Base-by-base conservation (phyloP, 2,888 invertebrate genomes). In the Ephialtes manifestator region DNA sequence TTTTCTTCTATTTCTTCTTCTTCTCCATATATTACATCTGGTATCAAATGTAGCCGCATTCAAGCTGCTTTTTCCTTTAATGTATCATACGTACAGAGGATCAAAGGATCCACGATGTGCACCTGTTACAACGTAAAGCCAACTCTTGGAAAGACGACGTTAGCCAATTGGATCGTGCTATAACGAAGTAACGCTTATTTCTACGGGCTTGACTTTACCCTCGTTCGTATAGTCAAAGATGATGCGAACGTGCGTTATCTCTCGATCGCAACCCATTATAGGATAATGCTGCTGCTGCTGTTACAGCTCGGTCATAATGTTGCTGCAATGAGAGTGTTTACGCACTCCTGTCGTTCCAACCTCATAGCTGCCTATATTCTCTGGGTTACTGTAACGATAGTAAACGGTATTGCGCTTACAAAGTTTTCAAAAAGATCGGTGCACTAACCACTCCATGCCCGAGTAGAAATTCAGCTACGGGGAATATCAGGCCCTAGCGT, bases 111-210 rank as follows among this genome's bases (percentile, higher is more conserved):
- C 11, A 4, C 5, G n/a, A 20, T 24, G 13, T n/a, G 5, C 31
- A 18, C 43, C 51, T 48, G 55, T 63, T 35, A 79, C 31, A 8
- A 63, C 18, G 18, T 58, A 67, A 82, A 71, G 58, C 67, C 43
- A 11, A 51, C 67, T 79, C 46, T 15, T 24, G 55, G 20, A 35
- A 35, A 18, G 24, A 63, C 58, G 28, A 75, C 55, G 71, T 75
- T 71, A 43, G 51, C 51, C 63, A 72, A 82, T 80, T 83, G 46
- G 75, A 77, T 63, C 60, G 72, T 46, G 76, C 80, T 58, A 77
- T 83, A 80, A 83, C 72, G 28, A 76, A 85, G 67, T 76, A 81
- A 74, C 35, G 72, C 53, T 70, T 28, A 76, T 82, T 82, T 63
- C 46, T 71, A 58, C 65, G 24, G 75, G 75, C 46, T 43, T 63